A percentile compares a stretch with the other conserved stretches of the same genome.
phyloP scores from a whole-genome alignment of 2,888 invertebrate species.

The Scelioninae gen. 1 region DNA sequence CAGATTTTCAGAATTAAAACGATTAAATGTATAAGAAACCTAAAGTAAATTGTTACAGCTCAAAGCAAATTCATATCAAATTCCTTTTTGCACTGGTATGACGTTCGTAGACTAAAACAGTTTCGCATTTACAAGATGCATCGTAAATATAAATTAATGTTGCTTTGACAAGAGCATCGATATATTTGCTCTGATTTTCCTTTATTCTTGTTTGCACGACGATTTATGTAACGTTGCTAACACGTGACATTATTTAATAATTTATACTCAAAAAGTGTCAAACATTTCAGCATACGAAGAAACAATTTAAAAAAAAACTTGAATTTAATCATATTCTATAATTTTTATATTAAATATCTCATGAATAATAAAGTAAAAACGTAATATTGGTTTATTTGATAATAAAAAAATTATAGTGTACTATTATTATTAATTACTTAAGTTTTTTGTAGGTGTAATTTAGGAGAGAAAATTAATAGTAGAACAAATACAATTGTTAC shows the following conservation, averaged over 20 bases:
- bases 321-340: conserved; percentile 36
- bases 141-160: conserved; percentile 54
- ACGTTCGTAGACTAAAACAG: no score
- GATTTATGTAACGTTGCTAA: conserved; percentile 54
- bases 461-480: no score
- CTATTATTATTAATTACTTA: no score
- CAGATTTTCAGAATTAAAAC: no score
- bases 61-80: no score
- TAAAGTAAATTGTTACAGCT: no score
- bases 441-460: no score
- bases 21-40: no score
- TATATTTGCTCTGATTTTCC: conserved; percentile 43
- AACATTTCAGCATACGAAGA: conserved; percentile 61
- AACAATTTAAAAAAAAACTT: conserved; percentile 20
- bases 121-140: conserved; percentile 45
- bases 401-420: no score
- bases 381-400: no score
- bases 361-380: not conserved
- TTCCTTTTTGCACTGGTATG: no score
- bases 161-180: conserved; percentile 56
- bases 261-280: conserved; percentile 65
- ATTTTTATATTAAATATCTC: conserved; percentile 39
- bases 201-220: conserved; percentile 61
- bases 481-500: not conserved
- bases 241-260: conserved; percentile 55